These are phyloP conservation scores for Polypedilum pembai DNA, from an alignment of 1,140 invertebrate genomes.

Conservation along the genomic window DNA sequence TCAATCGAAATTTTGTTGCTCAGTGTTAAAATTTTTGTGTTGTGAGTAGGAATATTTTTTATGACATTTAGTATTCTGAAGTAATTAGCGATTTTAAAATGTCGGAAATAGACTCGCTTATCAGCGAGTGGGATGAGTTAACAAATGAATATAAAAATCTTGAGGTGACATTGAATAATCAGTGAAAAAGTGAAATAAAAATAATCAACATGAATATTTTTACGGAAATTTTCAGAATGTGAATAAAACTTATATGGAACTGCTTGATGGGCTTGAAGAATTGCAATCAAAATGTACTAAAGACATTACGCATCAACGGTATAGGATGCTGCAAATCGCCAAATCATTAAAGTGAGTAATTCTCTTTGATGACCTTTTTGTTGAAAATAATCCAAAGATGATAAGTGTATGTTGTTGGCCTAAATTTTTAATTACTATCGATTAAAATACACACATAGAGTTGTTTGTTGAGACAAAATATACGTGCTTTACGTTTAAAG, in stretches of 20 bases:
- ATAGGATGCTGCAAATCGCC: slow-evolving; percentile 73
- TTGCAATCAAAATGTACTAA: slow-evolving; percentile 82
- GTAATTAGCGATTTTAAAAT: background rate
- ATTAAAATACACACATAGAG: slow-evolving; percentile 33
- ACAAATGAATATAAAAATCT: slow-evolving; percentile 54
- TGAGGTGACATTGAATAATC: slow-evolving; percentile 46
- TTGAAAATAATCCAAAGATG: slow-evolving; percentile 32
- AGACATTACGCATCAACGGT: slow-evolving; percentile 81
- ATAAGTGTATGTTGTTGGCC: slow-evolving; percentile 26
- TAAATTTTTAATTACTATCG: slow-evolving; percentile 37
- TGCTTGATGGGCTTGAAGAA: slow-evolving; percentile 73
- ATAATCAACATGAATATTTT: slow-evolving; percentile 31
- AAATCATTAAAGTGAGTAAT: slow-evolving; percentile 69
- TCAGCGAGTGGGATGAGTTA: slow-evolving; percentile 61
- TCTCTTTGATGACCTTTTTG: slow-evolving; percentile 37
- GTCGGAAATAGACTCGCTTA: slow-evolving; percentile 38
- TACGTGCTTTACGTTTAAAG: too few species aligned
- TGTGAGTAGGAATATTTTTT: too few species aligned
- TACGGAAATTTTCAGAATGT: slow-evolving; percentile 49
- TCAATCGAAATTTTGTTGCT: too few species aligned
- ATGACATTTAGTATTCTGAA: background rate
- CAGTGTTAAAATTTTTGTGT: too few species aligned
- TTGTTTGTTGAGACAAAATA: too few species aligned
- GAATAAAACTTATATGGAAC: slow-evolving; percentile 75
- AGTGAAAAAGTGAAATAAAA: background rate